Percentiles rank a stretch among this genome's conserved stretches.
These are phyloP conservation scores for Chrysolina haemoptera DNA, from an alignment of 2,888 invertebrate genomes.

Conservation along the genomic window DNA sequence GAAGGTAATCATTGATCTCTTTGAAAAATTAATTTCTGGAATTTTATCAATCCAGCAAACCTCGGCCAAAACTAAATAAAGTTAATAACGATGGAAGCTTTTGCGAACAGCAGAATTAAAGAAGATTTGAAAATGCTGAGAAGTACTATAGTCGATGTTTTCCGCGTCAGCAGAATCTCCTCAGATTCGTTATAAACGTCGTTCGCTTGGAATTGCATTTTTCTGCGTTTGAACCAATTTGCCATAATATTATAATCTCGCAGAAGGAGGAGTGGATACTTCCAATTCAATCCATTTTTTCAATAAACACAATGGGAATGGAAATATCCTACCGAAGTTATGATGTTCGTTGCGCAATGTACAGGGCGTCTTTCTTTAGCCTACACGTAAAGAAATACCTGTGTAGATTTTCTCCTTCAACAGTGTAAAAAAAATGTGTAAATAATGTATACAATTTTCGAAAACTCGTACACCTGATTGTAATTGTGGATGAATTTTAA, in stretches of 20 bases:
- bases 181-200: slow-evolving; percentile 8
- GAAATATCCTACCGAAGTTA: neutral
- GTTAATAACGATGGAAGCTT: neutral
- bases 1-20: too few relatives aligned
- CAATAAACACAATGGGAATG: neutral
- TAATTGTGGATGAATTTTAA: too few relatives aligned
- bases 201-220: slow-evolving; percentile 19
- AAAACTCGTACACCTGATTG: too few relatives aligned
- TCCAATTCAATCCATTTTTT: neutral
- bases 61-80: neutral
- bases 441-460: too few relatives aligned
- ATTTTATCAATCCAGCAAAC: neutral
- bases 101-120: slow-evolving; percentile 18
- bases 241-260: slow-evolving; percentile 14
- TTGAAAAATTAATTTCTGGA: neutral
- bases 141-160: slow-evolving; percentile 23
- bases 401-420: too few relatives aligned
- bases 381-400: too few relatives aligned
- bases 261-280: neutral
- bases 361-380: too few relatives aligned
- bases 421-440: too few relatives aligned
- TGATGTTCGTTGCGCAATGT: too few relatives aligned
- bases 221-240: slow-evolving; percentile 23
- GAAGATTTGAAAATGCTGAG: slow-evolving; percentile 28
- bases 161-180: slow-evolving; percentile 22